Base-by-base conservation (phyloP, 2,113 vertebrate species). In the Chauna torquata region DNA sequence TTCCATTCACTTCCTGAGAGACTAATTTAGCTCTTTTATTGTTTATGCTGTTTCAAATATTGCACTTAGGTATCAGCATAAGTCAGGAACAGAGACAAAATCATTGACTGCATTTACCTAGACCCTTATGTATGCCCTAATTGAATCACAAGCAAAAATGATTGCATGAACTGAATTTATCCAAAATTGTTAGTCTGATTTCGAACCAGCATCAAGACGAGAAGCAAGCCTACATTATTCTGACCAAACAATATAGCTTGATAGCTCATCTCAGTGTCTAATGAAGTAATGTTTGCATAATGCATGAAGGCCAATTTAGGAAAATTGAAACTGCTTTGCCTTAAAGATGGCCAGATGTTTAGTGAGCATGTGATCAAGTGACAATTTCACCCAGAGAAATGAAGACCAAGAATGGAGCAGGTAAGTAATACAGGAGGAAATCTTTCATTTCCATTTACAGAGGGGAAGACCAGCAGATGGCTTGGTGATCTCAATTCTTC, bases 221-320 rank as follows among this genome's bases (percentile, higher is more conserved):
- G 24, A 88, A 32, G 44, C 72, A 84, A 95, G 91, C 65, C 76
- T 84, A 69, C 61, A 95, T 88, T 92, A 96, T 97, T 96, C 92
- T 96, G 93, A 96, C 93, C 95, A 96, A 94, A 97, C 96, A 97
- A 94, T 94, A 91, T 59, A 95, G 68, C 81, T 94, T 97, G 92
- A 97, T 91, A 74, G 80, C 93, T 93, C 85, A 84, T 92, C 87
- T 91, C 90, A 86, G 75, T 88, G 81, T 90, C 82, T 96, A 92
- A 92, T 85, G 93, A 97, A 85, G 79, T 76, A 89, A 90, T 2
- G 7, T 89, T 92, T 95, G 91, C 70, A 70, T 80, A 96, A 97
- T 95, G 76, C 89, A 97, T 92, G 69, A 92, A 93, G 96, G 36
- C 79, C 76, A 95, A 38, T 95, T 97, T 95, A 92, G 95, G 91